phyloP scores from a whole-genome alignment of 1,140 invertebrate genomes.

The Homarus americanus region DNA sequence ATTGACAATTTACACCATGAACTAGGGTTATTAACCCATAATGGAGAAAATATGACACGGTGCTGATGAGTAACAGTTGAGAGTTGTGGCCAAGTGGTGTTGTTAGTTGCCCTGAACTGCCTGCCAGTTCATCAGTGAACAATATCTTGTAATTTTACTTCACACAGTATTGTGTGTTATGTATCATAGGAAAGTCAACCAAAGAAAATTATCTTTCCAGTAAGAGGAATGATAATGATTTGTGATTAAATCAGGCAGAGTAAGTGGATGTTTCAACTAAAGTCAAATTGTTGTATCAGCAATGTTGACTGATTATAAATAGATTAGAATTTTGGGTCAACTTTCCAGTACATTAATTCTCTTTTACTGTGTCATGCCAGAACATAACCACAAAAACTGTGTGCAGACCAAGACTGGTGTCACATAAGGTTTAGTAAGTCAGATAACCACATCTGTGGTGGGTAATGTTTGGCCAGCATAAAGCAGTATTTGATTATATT shows the following conservation, averaged over 20 bases:
- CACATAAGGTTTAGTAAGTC: conserved; percentile 2
- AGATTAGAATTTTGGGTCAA: conserved; percentile 38
- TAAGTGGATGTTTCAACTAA: neutral
- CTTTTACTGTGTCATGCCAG: conserved; percentile 42
- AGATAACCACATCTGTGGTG: conserved; percentile 12
- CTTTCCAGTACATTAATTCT: conserved; percentile 40
- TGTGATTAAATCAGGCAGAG: conserved; percentile 40
- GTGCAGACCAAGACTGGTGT: neutral
- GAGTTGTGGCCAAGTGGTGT: conserved; percentile 6
- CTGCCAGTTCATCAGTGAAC: conserved; percentile 49
- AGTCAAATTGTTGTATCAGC: conserved; percentile 56
- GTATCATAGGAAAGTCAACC: conserved; percentile 54
- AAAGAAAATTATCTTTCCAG: conserved; percentile 47
- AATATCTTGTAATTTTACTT: conserved; percentile 25
- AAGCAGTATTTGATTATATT: conserved; percentile 28
- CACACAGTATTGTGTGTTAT: conserved; percentile 19
- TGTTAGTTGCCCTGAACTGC: conserved; percentile 39
- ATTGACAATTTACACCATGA: conserved; percentile 4
- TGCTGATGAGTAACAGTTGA: neutral
- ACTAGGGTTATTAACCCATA: conserved; percentile 8
- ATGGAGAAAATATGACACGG: neutral
- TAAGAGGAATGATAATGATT: conserved; percentile 30
- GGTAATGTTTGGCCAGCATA: conserved; percentile 25
- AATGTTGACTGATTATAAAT: conserved; percentile 41
- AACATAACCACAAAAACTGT: conserved; percentile 25